A percentile compares a stretch with the other conserved stretches of the same genome.
Conservation (phyloP, 2,113 vertebrate species). For the Excalfactoria chinensis region DNA sequence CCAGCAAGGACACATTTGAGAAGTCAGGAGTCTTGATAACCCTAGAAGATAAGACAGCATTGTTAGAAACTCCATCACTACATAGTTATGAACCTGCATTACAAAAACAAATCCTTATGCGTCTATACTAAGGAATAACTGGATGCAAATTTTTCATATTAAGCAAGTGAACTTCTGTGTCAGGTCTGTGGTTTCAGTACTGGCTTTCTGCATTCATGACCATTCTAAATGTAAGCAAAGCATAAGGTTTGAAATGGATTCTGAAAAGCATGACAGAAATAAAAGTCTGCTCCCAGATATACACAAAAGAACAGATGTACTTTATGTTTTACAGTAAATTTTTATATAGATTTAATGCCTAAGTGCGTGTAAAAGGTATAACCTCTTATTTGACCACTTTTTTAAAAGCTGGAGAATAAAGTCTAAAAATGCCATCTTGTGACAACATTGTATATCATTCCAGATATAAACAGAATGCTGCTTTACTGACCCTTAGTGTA, state of each 20-base stretch:
- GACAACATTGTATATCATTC: neutral
- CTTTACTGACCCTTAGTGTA: neutral
- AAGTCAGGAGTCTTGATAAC: slow-evolving; percentile 94
- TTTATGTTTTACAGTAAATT: neutral
- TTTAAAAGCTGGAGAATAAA: neutral
- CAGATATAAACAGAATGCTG: neutral
- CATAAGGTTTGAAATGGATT: neutral
- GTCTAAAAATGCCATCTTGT: neutral
- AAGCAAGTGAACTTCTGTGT: neutral
- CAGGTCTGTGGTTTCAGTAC: neutral
- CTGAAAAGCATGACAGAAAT: neutral
- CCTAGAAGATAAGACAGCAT: slow-evolving; percentile 76
- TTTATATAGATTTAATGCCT: neutral
- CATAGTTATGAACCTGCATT: neutral
- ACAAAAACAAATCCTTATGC: neutral
- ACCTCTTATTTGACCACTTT: neutral
- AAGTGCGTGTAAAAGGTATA: neutral
- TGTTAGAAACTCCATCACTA: neutral
- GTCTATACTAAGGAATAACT: neutral
- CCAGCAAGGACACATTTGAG: slow-evolving; percentile 91
- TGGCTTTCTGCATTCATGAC: neutral
- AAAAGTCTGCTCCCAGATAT: neutral
- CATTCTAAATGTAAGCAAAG: neutral
- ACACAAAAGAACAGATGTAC: neutral
- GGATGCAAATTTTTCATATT: neutral